These are phyloP conservation scores for Tetrao urogallus DNA, from an alignment of 2,113 vertebrate genomes.

Conservation along the genomic window DNA sequence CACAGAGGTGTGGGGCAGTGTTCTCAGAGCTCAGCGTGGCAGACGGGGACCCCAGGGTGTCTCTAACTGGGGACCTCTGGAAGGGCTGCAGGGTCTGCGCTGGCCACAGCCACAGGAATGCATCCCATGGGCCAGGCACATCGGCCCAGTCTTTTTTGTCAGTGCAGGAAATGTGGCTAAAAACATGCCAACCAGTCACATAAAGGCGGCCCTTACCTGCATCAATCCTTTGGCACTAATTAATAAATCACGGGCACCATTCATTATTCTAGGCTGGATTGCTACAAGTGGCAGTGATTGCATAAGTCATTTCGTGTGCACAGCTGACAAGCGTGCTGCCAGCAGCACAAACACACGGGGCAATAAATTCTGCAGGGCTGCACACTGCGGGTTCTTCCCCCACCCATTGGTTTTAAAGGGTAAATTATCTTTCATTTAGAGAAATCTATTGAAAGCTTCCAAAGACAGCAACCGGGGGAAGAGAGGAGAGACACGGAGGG, in stretches of 20 bases:
- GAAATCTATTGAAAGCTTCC: not conserved
- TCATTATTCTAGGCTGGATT: slow-evolving; percentile 23
- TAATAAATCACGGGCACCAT: slow-evolving; percentile 4
- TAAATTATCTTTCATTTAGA: slow-evolving; percentile 5
- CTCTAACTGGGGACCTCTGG: not conserved
- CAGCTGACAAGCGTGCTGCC: not conserved
- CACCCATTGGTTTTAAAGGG: slow-evolving; percentile 5
- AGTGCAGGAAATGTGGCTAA: not conserved
- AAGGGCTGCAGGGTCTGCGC: no score
- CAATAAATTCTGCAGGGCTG: not conserved
- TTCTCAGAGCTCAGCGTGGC: not conserved
- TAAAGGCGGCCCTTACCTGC: not conserved
- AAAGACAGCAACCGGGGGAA: not conserved
- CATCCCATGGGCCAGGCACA: rapidly evolving
- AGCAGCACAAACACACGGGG: not conserved
- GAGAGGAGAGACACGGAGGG: not conserved
- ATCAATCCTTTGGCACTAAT: slow-evolving; percentile 16
- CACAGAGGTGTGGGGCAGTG: not conserved
- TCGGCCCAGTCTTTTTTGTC: not conserved
- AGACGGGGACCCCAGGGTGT: no score
- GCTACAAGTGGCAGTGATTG: not conserved
- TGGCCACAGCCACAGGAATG: not conserved
- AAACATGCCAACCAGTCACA: not conserved
- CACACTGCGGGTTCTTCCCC: rapidly evolving
- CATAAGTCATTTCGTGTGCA: not conserved